These are phyloP conservation scores for Torymus auratus DNA, from an alignment of 2,888 invertebrate genomes.

Conservation along the genomic window DNA sequence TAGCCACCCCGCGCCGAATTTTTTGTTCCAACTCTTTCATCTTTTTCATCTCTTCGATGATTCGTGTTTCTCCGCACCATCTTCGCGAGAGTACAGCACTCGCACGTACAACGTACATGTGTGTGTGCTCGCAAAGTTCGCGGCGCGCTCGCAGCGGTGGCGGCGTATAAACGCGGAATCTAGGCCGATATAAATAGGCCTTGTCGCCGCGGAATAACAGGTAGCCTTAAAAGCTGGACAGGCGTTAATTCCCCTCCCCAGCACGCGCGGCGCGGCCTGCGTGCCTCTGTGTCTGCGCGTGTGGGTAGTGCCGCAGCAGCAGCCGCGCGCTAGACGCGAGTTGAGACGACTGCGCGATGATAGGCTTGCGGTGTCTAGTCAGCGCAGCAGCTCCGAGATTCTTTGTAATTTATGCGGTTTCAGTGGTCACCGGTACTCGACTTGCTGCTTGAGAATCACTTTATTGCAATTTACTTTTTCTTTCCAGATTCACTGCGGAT, in stretches of 20 bases:
- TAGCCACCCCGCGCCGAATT: too few relatives aligned
- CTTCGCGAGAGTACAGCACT: too few relatives aligned
- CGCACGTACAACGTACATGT: neutral
- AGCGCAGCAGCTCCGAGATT: too few relatives aligned
- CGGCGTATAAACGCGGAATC: conserved; percentile 74
- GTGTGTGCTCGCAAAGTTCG: neutral
- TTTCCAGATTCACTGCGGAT: neutral
- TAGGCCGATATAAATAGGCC: conserved; percentile 77
- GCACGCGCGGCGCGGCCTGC: neutral
- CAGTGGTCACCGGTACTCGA: neutral
- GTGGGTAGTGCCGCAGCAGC: neutral
- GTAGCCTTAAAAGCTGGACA: conserved; percentile 73
- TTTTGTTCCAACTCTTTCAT: too few relatives aligned
- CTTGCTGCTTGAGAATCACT: neutral
- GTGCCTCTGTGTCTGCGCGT: conserved; percentile 42
- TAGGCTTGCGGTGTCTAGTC: too few relatives aligned
- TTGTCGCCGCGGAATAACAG: conserved; percentile 74
- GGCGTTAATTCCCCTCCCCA: conserved; percentile 59
- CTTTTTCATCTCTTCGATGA: too few relatives aligned
- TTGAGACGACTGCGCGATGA: too few relatives aligned
- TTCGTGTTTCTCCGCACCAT: too few relatives aligned
- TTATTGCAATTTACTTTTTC: neutral
- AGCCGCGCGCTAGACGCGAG: too few relatives aligned
- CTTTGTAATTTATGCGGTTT: too few relatives aligned
- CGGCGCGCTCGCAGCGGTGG: conserved; percentile 49